Evolutionary conservation across 2,113 vertebrate species (phyloP).

Genomic region (Leptocoma aspasia): DNA sequence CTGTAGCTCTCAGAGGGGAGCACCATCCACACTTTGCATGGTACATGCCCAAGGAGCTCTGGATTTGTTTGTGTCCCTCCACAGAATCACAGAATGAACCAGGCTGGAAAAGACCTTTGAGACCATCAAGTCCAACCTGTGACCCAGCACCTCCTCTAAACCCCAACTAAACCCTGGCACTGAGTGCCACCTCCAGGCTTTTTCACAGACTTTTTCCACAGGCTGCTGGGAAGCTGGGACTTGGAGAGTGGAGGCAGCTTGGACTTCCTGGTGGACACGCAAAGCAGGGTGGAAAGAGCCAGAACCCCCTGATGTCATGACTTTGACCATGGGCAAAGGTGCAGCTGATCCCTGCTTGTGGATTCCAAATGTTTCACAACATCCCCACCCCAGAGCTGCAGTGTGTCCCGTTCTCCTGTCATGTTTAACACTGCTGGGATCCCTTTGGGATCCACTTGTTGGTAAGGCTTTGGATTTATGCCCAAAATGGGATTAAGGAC

Average conservation of each 20-base stretch:
- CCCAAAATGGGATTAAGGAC: background rate
- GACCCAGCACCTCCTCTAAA: background rate
- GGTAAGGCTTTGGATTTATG: background rate
- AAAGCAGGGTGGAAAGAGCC: background rate
- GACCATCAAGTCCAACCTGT: too few relatives aligned
- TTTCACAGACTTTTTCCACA: background rate
- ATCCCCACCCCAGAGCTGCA: background rate
- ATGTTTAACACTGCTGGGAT: background rate
- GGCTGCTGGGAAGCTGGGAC: background rate
- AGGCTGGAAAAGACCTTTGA: background rate
- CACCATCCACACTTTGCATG: background rate
- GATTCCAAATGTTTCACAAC: background rate
- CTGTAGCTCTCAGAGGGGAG: background rate
- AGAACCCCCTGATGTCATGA: rapidly evolving
- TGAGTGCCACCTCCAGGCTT: rapidly evolving
- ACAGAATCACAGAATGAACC: background rate
- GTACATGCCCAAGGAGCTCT: background rate
- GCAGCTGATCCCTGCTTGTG: background rate
- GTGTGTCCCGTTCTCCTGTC: rapidly evolving
- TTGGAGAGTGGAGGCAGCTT: background rate
- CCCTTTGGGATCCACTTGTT: background rate
- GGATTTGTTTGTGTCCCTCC: background rate
- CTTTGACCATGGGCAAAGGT: background rate
- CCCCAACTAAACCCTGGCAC: rapidly evolving
- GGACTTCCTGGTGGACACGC: rapidly evolving